phyloP scores from a whole-genome alignment of 2,113 vertebrate species.

The Oreochromis niloticus region DNA sequence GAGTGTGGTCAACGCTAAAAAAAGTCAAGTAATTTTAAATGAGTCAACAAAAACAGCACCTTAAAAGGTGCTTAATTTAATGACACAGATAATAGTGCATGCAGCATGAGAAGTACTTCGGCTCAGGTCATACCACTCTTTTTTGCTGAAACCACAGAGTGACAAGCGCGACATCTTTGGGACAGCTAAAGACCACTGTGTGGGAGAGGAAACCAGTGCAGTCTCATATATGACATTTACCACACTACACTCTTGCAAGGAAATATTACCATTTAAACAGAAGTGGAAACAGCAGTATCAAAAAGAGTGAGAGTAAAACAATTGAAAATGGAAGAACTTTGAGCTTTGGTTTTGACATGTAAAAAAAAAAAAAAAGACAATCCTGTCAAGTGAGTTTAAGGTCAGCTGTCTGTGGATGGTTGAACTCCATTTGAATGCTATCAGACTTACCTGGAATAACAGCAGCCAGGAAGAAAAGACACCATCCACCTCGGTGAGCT shows the following conservation, averaged over 20 bases:
- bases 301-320: neutral
- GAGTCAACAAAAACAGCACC: neutral
- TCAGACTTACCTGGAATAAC: constrained; percentile 26
- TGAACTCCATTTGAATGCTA: neutral
- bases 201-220: neutral
- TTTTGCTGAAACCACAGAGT: neutral
- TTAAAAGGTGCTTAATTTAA: neutral
- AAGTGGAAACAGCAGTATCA: neutral
- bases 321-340: neutral
- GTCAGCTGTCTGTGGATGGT: neutral
- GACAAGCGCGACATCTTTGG: neutral
- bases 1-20: neutral
- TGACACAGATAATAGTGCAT: neutral
- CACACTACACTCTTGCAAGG: neutral
- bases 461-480: constrained; percentile 20
- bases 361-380: neutral
- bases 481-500: neutral
- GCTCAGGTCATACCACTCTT: neutral
- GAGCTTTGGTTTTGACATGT: neutral
- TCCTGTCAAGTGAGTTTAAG: neutral
- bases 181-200: neutral
- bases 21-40: neutral
- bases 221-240: neutral
- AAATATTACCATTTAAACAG: neutral
- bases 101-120: neutral